Evolutionary conservation across 2,113 vertebrate genomes (phyloP).

Genomic region (Xiphophorus hellerii): DNA sequence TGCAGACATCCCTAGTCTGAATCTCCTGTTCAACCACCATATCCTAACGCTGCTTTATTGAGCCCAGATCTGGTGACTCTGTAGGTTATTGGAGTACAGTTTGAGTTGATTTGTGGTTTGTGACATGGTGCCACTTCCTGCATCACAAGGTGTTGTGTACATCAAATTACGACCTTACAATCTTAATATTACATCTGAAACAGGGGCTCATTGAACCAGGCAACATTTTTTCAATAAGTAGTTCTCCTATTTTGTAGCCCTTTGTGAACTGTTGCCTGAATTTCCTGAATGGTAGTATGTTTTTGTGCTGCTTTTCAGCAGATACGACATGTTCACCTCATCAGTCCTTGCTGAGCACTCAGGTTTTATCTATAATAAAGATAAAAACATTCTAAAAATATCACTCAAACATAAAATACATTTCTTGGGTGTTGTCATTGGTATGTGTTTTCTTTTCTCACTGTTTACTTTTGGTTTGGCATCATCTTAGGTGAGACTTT

Average conservation of each 20-base stretch:
- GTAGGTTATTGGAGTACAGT: too few relatives aligned
- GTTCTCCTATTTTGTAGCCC: not conserved
- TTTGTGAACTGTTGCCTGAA: not conserved
- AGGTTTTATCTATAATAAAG: not conserved
- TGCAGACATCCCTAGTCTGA: too few relatives aligned
- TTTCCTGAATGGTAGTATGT: not conserved
- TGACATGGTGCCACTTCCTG: too few relatives aligned
- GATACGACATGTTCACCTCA: not conserved
- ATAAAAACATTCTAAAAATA: not conserved
- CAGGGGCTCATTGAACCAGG: not conserved
- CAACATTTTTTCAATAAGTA: not conserved
- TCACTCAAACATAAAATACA: slow-evolving; percentile 1
- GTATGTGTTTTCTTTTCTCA: slow-evolving; percentile 17
- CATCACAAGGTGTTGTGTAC: not conserved
- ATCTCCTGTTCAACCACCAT: too few relatives aligned
- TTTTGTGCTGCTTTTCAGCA: not conserved
- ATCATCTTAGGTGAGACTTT: slow-evolving; percentile 31
- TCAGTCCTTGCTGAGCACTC: not conserved
- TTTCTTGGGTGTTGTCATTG: not conserved
- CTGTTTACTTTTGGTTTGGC: slow-evolving; percentile 9
- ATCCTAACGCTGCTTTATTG: not conserved
- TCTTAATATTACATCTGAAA: not conserved
- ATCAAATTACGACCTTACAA: not conserved
- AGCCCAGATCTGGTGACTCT: not conserved
- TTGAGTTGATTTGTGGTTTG: too few relatives aligned